phyloP scores from a whole-genome alignment of 2,888 invertebrate species.

The Minunthozetes semirufus region DNA sequence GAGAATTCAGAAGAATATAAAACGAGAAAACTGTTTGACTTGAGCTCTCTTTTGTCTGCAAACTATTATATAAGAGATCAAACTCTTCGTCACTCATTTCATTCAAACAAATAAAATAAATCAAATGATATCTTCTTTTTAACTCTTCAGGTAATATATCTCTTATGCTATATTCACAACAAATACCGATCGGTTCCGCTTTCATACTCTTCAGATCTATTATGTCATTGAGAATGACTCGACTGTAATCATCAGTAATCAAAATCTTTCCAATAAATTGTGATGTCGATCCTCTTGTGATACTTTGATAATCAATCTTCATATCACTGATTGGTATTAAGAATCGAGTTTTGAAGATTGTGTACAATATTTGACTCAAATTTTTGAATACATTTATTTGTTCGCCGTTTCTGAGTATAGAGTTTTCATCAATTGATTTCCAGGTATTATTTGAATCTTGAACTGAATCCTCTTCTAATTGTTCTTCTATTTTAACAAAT shows the following conservation, averaged over 20 bases:
- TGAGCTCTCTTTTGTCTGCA: neutral
- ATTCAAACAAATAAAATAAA: conserved; percentile 10
- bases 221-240: neutral
- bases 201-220: neutral
- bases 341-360: conserved; percentile 6
- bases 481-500: neutral
- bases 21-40: conserved; percentile 9
- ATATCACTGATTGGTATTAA: conserved; percentile 11
- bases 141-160: conserved; percentile 10
- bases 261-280: neutral
- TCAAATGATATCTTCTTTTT: neutral
- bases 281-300: neutral
- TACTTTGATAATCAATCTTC: neutral
- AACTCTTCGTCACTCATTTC: conserved; percentile 14
- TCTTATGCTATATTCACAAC: neutral
- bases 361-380: neutral
- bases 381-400: neutral
- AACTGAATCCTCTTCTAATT: neutral
- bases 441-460: neutral
- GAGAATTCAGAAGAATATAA: neutral
- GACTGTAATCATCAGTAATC: neutral
- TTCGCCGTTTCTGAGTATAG: neutral
- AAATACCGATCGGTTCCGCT: conserved; percentile 13
- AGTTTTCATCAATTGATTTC: neutral
- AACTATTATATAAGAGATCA: neutral